Base-by-base conservation (phyloP, 2,888 invertebrate species). In the Caenorhabditis sulstoni region DNA sequence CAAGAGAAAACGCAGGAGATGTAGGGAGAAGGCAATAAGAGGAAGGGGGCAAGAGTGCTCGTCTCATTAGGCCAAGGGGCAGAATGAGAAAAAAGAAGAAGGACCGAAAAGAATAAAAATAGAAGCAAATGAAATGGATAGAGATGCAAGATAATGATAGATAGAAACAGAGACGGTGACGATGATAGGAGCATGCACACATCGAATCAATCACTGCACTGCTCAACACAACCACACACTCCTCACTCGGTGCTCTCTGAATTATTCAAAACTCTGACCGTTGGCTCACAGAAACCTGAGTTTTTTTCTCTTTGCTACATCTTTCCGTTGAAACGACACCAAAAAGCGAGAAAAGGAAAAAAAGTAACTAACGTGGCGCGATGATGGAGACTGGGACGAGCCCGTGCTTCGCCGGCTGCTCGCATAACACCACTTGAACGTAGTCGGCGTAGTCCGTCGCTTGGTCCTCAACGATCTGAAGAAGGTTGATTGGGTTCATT, bases 401-500 rank as follows among this genome's bases (percentile, higher is more conserved):
- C 1, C 84, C 84, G n/a, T 77, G 68, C 23, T 78, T 59, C 16
- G 59, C 41, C 1, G 81, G 81, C 8, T 79, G 74, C 20, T 84
- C 84, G n/a, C 67, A 70, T 0, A 82, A 53, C 2, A 77, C 71
- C 9, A 82, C 82, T 62, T 76, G 75, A 23, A 82, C 55, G 52
- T 61, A 81, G 37, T 84, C 84, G 29, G 83, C 67, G 50, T 37
- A 58, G 23, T 81, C 83, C 11, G 73, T 71, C 3, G 83, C 70
- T 52, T 83, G 81, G 39, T 81, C 77, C 47, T 84, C 83, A 23
- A 82, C 55, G 35, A 82, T 73, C 83, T 84, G 80, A 4, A 79
- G 80, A 14, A 9, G 41, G 23, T 11, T 16, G 41, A 29, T 58
- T 58, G 37, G 37, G 18, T 4, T 9, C 18, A 50, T 20, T 47